Evolutionary conservation across 1,140 invertebrate genomes (phyloP), one percentile per base, ranked within the genome.

Genomic region (Cyrtorhinus lividipennis): DNA sequence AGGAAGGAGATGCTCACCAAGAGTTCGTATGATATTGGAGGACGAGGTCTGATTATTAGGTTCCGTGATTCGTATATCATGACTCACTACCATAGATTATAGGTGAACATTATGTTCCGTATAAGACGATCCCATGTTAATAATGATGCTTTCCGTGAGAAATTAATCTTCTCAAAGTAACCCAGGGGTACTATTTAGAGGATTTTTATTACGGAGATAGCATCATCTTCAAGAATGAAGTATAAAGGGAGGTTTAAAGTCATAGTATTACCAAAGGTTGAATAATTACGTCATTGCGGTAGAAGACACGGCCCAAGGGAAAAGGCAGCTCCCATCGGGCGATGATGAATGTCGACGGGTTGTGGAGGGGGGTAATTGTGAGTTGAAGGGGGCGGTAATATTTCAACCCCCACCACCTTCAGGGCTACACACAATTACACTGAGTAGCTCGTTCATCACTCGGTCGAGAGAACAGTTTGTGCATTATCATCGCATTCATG

Each of bases 401-500:
- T 53, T 53, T 53, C 48, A 53, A 12, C 12, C 20, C 48, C 48
- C 10, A 15, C 48, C 48, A 53, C 48, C 27, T 26, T 15, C 3
- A 2, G 58, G 58, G 58, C 24, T 59, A 59, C 58, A 59, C 63
- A 57, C 63, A 64, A 64, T 64, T 64, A 64, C 59, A 60, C 63
- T 64, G 63, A 64, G 63, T 64, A 64, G 63, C 58, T 64, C 63
- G 59, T 64, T 64, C 59, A 64, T 64, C 63, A 58, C 45, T 22
- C 10, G 58, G 27, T 23, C 63, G 30, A 27, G 45, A 56, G 30
- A 63, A 63, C 63, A 64, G 63, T 64, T 64, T 64, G 48, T 64
- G 59, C 63, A 64, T 64, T 64, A 64, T 64, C 63, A 64, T 64
- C 63, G 63, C 59, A 64, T 64, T 64, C 59, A 64, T 64, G 59